Percentiles rank a stretch among this genome's conserved stretches.
Evolutionary conservation across 2,797 vertebrate genomes (phyloP).

Genomic region (Arrhamphus sclerolepis): DNA sequence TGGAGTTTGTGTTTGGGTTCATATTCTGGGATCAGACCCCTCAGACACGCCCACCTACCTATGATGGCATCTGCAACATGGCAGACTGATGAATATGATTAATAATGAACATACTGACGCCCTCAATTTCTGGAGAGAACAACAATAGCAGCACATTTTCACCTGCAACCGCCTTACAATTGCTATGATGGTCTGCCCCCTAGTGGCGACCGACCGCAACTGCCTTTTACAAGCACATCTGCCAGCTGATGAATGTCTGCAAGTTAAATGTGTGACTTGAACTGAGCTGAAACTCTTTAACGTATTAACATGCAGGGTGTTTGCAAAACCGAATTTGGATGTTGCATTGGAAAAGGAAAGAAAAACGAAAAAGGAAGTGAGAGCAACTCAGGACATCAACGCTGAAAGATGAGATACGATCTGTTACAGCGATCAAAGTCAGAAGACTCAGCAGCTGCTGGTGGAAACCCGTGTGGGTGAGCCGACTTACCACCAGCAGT

Average conservation of each 20-base stretch:
- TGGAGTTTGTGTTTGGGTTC: too few relatives aligned
- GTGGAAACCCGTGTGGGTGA: slow-evolving; percentile 62
- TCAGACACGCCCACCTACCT: too few relatives aligned
- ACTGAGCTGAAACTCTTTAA: too few relatives aligned
- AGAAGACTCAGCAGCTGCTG: slow-evolving; percentile 62
- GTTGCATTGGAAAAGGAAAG: background rate
- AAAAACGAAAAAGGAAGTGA: slow-evolving; percentile 16
- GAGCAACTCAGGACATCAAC: slow-evolving; percentile 22
- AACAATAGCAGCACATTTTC: slow-evolving; percentile 3
- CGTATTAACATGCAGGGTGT: background rate
- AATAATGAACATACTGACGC: too few relatives aligned
- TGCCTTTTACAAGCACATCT: slow-evolving; percentile 3
- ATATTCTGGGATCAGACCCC: too few relatives aligned
- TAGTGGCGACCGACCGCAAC: slow-evolving; percentile 31
- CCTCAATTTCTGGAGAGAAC: too few relatives aligned
- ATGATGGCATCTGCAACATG: too few relatives aligned
- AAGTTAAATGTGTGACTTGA: background rate
- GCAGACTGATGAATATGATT: too few relatives aligned
- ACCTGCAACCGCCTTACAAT: background rate
- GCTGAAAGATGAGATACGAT: slow-evolving; percentile 57
- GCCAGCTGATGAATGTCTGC: background rate
- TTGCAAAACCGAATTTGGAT: slow-evolving; percentile 1
- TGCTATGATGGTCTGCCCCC: slow-evolving; percentile 37
- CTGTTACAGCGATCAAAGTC: slow-evolving; percentile 44
- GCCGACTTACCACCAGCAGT: slow-evolving; percentile 18